Base-by-base conservation (phyloP, 1,140 invertebrate genomes). In the Danaus plexippus region DNA sequence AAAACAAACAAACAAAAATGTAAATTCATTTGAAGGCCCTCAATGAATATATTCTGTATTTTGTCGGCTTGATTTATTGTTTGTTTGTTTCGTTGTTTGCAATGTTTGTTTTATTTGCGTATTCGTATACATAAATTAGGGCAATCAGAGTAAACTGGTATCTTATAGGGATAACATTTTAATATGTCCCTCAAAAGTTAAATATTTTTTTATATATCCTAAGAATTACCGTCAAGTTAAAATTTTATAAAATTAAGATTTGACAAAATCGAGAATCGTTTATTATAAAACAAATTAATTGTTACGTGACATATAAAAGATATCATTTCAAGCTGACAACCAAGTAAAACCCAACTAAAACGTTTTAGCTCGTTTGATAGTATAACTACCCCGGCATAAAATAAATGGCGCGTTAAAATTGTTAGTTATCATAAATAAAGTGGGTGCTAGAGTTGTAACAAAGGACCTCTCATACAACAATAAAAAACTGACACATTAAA, bases 391-490 rank as follows among this genome's bases (percentile, higher is more conserved):
- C 22, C 22, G 5, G 22, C 4, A 40, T 53, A 67, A 63, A 63
- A 60, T 70, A 67, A 76, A 74, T 74, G 61, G 60, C 56, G 49
- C 69, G 64, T 73, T 60, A 71, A 74, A 74, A 74, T 65, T 59
- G 51, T 54, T 49, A 61, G 61, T 72, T 67, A 71, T 72, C 67
- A 63, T 76, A 74, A 76, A 76, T 72, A 72, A 69, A 64, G 47
- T 47, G 43, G 22, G 18, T 48, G 22, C 41, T 52, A 56, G 54
- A 62, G 64, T 64, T 65, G 49, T 57, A 66, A 67, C 62, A 73
- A 66, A 61, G 49, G 43, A 55, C 44, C 59, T 53, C 63, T 67
- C 44, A 46, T 64, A 42, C 49, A 49, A 67, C 63, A 63, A 70
- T 65, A 63, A 59, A 51, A 57, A 57, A 13, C 22, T 52, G 52